These are phyloP conservation scores for Anastatus disparis DNA, from an alignment of 1,140 invertebrate genomes.

Conservation along the genomic window DNA sequence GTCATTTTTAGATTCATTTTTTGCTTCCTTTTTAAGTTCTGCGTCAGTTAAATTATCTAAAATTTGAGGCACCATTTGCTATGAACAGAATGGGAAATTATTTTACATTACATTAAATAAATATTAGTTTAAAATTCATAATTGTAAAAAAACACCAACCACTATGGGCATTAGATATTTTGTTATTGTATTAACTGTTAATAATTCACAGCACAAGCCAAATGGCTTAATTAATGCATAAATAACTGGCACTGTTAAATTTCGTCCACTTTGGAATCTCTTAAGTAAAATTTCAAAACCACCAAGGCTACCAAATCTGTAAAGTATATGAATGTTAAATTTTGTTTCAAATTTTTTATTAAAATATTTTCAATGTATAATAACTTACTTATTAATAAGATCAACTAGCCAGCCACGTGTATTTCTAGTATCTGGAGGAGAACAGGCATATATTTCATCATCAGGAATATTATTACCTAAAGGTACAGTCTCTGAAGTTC, in stretches of 20 bases:
- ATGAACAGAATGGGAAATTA: slow-evolving; percentile 43
- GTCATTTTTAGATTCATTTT: slow-evolving; percentile 95
- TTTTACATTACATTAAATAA: not conserved
- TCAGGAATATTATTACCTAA: slow-evolving; percentile 72
- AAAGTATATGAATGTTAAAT: slow-evolving; percentile 45
- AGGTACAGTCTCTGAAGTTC: slow-evolving; percentile 83
- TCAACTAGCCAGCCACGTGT: slow-evolving; percentile 94
- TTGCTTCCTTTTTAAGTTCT: slow-evolving; percentile 95
- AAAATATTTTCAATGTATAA: slow-evolving; percentile 32
- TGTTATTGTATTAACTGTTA: slow-evolving; percentile 89
- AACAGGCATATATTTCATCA: slow-evolving; percentile 84
- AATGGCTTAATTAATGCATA: slow-evolving; percentile 89
- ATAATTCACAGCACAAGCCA: slow-evolving; percentile 90
- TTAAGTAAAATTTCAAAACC: slow-evolving; percentile 91
- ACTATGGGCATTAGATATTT: slow-evolving; percentile 95
- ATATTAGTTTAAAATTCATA: not conserved
- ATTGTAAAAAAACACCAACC: slow-evolving; percentile 69
- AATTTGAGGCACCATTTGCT: slow-evolving; percentile 92
- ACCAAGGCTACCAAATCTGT: slow-evolving; percentile 84
- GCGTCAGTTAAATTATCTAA: slow-evolving; percentile 96
- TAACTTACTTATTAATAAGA: slow-evolving; percentile 84
- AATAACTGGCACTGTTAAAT: slow-evolving; percentile 83
- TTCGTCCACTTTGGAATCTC: slow-evolving; percentile 81
- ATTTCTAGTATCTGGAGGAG: slow-evolving; percentile 79
- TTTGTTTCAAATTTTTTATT: slow-evolving; percentile 31